Base-by-base conservation (phyloP, 2,888 invertebrate genomes). In the Idaea straminata region DNA sequence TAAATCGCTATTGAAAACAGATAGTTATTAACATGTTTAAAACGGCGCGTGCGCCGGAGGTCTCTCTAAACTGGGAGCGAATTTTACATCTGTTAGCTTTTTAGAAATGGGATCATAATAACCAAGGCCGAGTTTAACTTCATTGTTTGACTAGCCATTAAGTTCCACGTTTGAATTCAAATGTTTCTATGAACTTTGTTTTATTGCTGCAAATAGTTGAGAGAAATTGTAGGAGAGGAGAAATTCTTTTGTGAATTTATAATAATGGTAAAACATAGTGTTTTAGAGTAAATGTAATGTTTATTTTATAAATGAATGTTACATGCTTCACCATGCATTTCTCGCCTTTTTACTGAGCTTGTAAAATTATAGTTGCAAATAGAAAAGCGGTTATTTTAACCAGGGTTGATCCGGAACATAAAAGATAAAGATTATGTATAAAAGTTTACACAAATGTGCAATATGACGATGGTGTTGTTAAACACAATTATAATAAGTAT, bases 141-240 rank as follows among this genome's bases (percentile, higher is more conserved):
- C 78, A 82, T 83, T 87, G 83, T 87, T 87, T 87, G 83, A 84
- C 83, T 83, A 76, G 80, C 83, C 77, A 84, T 85, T 86, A 84
- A 79, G 80, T 77, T 72, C 78, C 79, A 76, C 59, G 74, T 69
- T 69, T 70, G 73, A 74, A 61, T 59, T 69, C 64, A 67, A 71
- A 76, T 77, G 79, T 77, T 79, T 77, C 77, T 79, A 76, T 77
- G 76, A 76, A 78, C 74, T 79, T 77, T 74, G 64, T 64, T 69
- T 59, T 63, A 60, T 65, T 62, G 66, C 62, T 60, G 72, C 69
- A 63, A 73, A 73, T 68, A 59, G 3, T 13, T 47, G 10, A 5
- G 47, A 47, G 47, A 47, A 10, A 47, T 47, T 47, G 47, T 15
- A 6, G 3, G 15, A 5, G 58, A 59, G 58, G n/a, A 15, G 10